A percentile compares a stretch with the other conserved stretches of the same genome.
These are phyloP conservation scores for Macaria liturata DNA, from an alignment of 2,888 invertebrate species.

Conservation along the genomic window DNA sequence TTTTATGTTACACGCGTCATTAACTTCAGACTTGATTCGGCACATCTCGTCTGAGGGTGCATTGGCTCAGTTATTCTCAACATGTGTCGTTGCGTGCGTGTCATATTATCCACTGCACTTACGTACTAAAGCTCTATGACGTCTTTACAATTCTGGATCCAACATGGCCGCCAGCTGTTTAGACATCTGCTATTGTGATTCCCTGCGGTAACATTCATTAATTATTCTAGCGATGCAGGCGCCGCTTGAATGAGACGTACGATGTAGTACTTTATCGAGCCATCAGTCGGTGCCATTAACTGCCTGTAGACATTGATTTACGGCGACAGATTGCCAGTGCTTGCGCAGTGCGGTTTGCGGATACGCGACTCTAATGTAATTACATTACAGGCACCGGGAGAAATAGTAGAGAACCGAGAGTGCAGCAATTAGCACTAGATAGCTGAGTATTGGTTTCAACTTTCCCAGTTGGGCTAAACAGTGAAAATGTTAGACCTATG, in stretches of 20 bases:
- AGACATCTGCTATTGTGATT: slow-evolving; percentile 70
- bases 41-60: slow-evolving; percentile 30
- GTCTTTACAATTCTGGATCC: slow-evolving; percentile 49
- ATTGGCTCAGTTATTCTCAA: slow-evolving; percentile 34
- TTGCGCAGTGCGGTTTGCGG: slow-evolving; percentile 35
- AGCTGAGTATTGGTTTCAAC: slow-evolving; percentile 26
- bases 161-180: slow-evolving; percentile 65
- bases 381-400: slow-evolving; percentile 32
- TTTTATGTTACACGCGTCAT: slow-evolving; percentile 30
- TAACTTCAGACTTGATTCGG: slow-evolving; percentile 31
- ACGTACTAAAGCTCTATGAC: slow-evolving; percentile 47
- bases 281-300: slow-evolving; percentile 38
- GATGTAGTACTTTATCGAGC: slow-evolving; percentile 42
- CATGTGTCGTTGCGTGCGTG: slow-evolving; percentile 36
- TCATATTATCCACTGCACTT: slow-evolving; percentile 43
- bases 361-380: slow-evolving; percentile 42
- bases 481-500: slow-evolving; percentile 22
- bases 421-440: slow-evolving; percentile 41
- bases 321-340: slow-evolving; percentile 38
- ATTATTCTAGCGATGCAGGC: slow-evolving; percentile 57
- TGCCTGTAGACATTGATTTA: slow-evolving; percentile 43
- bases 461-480: slow-evolving; percentile 28
- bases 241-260: slow-evolving; percentile 44
- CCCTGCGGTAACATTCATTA: slow-evolving; percentile 62
- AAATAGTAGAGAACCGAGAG: slow-evolving; percentile 41